phyloP scores from a whole-genome alignment of 2,888 invertebrate species.

The Lamellibrachia satsuma region DNA sequence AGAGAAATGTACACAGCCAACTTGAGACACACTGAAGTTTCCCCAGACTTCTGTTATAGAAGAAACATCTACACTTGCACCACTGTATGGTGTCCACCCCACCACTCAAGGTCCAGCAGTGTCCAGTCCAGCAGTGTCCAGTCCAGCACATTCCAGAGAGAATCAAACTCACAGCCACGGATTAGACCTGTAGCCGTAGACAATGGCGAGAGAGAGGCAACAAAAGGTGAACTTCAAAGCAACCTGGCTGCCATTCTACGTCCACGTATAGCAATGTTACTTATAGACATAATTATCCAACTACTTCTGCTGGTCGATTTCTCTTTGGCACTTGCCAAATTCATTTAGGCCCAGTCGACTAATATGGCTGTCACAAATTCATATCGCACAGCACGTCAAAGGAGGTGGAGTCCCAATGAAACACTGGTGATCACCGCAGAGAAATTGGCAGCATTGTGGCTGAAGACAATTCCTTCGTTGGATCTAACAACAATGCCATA shows the following conservation, averaged over 20 bases:
- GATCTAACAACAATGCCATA: not conserved
- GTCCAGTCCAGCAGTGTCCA: not conserved
- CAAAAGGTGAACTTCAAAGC: not conserved
- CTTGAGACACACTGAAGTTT: not conserved
- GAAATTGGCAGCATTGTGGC: not conserved
- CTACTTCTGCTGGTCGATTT: not conserved
- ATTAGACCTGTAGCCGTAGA: not conserved
- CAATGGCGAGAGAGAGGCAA: not conserved
- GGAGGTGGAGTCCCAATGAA: not conserved
- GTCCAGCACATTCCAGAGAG: not conserved
- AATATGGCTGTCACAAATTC: slow-evolving; percentile 6
- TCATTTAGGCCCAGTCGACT: not conserved
- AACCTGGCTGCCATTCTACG: not conserved
- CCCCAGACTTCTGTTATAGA: not conserved
- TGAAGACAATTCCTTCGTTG: not conserved
- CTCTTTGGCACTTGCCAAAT: not conserved
- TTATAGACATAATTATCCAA: slow-evolving; percentile 6
- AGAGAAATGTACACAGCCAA: no score
- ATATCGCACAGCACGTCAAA: not conserved
- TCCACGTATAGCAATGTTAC: not conserved
- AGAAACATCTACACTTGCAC: not conserved
- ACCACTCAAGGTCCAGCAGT: not conserved
- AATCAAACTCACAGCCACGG: not conserved
- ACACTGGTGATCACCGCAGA: not conserved
- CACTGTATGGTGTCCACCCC: not conserved